phyloP scores from a whole-genome alignment of 2,888 invertebrate species.

The Callyntrura sp. region DNA sequence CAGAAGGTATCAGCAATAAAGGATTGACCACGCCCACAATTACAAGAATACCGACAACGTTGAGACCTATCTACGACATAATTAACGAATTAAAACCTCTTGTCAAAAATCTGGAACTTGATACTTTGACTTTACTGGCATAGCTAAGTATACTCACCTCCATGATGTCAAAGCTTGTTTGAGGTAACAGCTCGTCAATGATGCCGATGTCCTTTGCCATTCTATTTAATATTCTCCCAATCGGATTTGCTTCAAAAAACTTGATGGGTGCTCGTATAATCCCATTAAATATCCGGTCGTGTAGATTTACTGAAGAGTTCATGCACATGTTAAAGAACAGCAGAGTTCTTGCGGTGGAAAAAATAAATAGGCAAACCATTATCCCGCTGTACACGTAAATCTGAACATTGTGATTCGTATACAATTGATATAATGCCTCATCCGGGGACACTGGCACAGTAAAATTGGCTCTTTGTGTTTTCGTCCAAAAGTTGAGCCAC shows the following conservation, averaged over 20 bases:
- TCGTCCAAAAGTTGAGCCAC: slow-evolving; percentile 90
- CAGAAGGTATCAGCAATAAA: slow-evolving; percentile 84
- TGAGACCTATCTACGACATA: slow-evolving; percentile 89
- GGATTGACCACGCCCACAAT: slow-evolving; percentile 86
- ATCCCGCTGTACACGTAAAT: slow-evolving; percentile 85
- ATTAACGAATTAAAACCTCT: too few relatives aligned
- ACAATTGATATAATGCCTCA: slow-evolving; percentile 60
- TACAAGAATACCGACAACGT: slow-evolving; percentile 87
- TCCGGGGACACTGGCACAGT: slow-evolving; percentile 9
- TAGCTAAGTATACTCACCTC: slow-evolving; percentile 84
- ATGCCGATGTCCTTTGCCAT: slow-evolving; percentile 94
- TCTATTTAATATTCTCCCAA: slow-evolving; percentile 91
- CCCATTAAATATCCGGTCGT: slow-evolving; percentile 93
- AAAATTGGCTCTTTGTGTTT: slow-evolving; percentile 66
- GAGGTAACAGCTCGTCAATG: slow-evolving; percentile 91
- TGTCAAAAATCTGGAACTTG: too few relatives aligned
- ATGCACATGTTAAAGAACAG: slow-evolving; percentile 92
- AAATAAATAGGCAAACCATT: slow-evolving; percentile 86
- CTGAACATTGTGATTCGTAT: slow-evolving; percentile 82
- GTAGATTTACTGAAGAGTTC: slow-evolving; percentile 91
- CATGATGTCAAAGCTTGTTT: slow-evolving; percentile 86
- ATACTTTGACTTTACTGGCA: too few relatives aligned
- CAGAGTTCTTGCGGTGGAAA: slow-evolving; percentile 89
- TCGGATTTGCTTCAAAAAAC: slow-evolving; percentile 95
- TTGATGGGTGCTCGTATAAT: slow-evolving; percentile 93